Percentiles rank a stretch among this genome's conserved stretches.
phyloP scores from a whole-genome alignment of 2,113 vertebrate species.

The Ptychochromis oligacanthus region DNA sequence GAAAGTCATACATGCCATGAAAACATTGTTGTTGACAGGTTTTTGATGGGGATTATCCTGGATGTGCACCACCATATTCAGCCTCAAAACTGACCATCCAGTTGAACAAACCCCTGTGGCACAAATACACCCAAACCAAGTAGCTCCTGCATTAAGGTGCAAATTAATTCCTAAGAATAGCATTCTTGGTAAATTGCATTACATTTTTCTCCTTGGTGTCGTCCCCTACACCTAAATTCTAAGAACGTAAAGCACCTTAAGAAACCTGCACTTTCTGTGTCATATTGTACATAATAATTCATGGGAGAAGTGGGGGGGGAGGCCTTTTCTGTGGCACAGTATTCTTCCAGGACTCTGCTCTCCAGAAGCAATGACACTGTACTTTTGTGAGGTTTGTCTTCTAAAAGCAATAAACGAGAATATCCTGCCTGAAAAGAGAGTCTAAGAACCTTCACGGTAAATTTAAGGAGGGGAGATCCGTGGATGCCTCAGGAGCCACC shows the following conservation, averaged over 20 bases:
- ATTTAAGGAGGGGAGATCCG: conserved; percentile 81
- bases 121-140: neutral
- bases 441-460: conserved; percentile 88
- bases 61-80: neutral
- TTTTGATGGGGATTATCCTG: neutral
- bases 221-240: neutral
- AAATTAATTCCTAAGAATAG: conserved; percentile 29
- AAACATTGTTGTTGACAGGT: neutral
- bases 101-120: too few relatives aligned
- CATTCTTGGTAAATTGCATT: neutral
- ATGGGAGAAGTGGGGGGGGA: neutral
- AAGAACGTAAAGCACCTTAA: conserved; percentile 42
- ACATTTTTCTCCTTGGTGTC: neutral
- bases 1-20: neutral
- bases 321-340: neutral
- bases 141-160: neutral
- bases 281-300: conserved; percentile 36
- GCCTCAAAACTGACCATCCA: too few relatives aligned
- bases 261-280: conserved; percentile 26
- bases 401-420: conserved; percentile 84
- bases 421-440: conserved; percentile 92
- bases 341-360: conserved; percentile 51
- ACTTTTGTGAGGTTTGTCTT: conserved; percentile 74
- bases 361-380: conserved; percentile 69
- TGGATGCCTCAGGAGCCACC: conserved; percentile 93